Evolutionary conservation across 2,113 vertebrate species (phyloP).

Genomic region (Micromys minutus): DNA sequence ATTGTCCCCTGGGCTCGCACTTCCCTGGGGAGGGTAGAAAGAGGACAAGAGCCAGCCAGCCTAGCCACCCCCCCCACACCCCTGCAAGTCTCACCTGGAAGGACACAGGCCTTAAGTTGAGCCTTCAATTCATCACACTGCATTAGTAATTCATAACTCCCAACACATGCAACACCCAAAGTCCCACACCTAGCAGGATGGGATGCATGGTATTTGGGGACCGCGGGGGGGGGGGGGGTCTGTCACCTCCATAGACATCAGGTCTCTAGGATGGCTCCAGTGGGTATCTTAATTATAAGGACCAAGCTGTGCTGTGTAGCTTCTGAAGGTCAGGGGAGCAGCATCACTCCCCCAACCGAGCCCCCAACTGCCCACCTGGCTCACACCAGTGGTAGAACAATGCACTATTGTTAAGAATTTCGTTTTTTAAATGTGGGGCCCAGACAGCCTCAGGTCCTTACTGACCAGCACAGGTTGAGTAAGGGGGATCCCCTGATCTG

Average conservation of each 20-base stretch:
- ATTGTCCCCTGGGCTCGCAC: neutral
- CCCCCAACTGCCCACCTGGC: constrained; percentile 49
- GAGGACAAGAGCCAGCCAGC: neutral
- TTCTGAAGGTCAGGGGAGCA: neutral
- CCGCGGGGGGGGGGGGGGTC: rapidly evolving
- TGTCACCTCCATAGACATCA: neutral
- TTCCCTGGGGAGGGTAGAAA: neutral
- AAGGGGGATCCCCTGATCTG: neutral
- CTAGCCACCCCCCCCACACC: too few species aligned
- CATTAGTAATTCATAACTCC: neutral
- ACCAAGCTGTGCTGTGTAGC: neutral
- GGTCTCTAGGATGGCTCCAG: neutral
- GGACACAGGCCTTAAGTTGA: neutral
- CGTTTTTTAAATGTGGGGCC: neutral
- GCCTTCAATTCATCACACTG: neutral
- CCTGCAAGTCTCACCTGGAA: neutral
- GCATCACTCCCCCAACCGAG: neutral
- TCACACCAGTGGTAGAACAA: neutral
- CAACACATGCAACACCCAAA: too few species aligned
- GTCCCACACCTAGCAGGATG: neutral
- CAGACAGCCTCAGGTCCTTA: neutral
- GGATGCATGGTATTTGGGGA: neutral
- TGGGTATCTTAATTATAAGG: neutral
- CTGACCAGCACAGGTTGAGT: neutral
- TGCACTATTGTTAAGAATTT: neutral